These are phyloP conservation scores for Typhlomys cinereus DNA, from an alignment of 2,113 vertebrate genomes.

Conservation along the genomic window DNA sequence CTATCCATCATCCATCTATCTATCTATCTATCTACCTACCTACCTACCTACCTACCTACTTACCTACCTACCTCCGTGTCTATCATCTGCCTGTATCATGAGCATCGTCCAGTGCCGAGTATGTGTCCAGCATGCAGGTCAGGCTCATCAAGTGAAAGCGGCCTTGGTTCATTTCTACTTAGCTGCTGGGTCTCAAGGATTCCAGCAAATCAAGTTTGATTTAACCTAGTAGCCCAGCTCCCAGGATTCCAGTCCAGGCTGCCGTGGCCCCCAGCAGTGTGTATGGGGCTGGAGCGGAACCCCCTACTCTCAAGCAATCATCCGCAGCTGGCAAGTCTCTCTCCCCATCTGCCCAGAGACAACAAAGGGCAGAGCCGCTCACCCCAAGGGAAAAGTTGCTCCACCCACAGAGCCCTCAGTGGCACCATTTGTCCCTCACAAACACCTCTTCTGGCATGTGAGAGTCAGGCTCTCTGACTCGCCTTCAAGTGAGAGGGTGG, in stretches of 20 bases:
- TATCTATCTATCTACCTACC: background rate
- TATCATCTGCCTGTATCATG: no score
- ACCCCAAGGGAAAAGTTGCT: background rate
- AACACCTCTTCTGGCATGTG: background rate
- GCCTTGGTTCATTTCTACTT: background rate
- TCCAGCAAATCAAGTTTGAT: background rate
- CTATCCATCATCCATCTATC: no score
- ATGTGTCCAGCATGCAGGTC: background rate
- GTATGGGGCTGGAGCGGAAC: background rate
- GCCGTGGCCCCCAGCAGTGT: background rate
- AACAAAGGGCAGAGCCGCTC: background rate
- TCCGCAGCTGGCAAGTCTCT: background rate
- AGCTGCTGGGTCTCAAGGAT: background rate
- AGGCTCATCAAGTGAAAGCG: background rate
- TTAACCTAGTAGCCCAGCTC: background rate
- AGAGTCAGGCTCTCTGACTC: background rate
- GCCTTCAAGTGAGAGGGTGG: background rate
- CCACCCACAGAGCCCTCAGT: background rate
- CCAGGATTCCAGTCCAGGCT: fast-evolving
- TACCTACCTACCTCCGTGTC: no score
- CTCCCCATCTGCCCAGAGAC: background rate
- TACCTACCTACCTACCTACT: no score
- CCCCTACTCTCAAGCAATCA: background rate
- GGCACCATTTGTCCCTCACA: constrained; percentile 14
- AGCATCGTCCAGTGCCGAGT: fast-evolving